These are phyloP conservation scores for Tupiocoris notatus DNA, from an alignment of 2,888 invertebrate genomes.

Conservation along the genomic window DNA sequence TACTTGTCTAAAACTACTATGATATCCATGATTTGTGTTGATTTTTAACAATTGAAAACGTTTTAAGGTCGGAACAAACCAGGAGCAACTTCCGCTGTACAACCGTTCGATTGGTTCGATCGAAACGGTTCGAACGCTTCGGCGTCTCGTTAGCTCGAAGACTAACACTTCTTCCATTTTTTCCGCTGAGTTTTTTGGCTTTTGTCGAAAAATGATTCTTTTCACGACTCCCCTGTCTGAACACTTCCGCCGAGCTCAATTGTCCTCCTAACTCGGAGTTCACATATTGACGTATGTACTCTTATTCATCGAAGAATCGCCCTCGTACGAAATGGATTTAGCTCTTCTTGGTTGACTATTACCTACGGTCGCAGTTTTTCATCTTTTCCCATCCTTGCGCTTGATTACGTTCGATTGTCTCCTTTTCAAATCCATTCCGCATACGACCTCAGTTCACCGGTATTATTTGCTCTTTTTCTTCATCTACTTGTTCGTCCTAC, in stretches of 20 bases:
- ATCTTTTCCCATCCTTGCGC: too few relatives aligned
- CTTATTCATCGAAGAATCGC: background rate
- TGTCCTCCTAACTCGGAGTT: background rate
- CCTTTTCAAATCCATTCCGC: slow-evolving; percentile 27
- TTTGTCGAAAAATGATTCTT: background rate
- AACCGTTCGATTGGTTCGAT: too few relatives aligned
- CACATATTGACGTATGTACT: background rate
- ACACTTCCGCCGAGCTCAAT: background rate
- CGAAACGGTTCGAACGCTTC: too few relatives aligned
- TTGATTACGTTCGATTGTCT: slow-evolving; percentile 37
- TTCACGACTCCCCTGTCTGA: background rate
- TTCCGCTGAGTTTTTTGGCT: too few relatives aligned
- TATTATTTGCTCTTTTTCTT: slow-evolving; percentile 33
- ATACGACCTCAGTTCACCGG: background rate
- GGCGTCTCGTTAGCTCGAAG: too few relatives aligned
- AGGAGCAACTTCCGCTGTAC: too few relatives aligned
- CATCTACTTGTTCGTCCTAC: slow-evolving; percentile 5
- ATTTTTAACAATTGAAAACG: too few relatives aligned
- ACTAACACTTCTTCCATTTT: too few relatives aligned
- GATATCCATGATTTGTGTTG: too few relatives aligned
- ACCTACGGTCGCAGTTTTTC: background rate
- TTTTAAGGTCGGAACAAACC: too few relatives aligned
- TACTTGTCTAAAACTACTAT: too few relatives aligned
- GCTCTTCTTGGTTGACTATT: slow-evolving; percentile 10
- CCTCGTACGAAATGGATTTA: slow-evolving; percentile 5